Evolutionary conservation across 2,888 invertebrate species (phyloP), one percentile per base, ranked within the genome.

Genomic region (Phortica magna): DNA sequence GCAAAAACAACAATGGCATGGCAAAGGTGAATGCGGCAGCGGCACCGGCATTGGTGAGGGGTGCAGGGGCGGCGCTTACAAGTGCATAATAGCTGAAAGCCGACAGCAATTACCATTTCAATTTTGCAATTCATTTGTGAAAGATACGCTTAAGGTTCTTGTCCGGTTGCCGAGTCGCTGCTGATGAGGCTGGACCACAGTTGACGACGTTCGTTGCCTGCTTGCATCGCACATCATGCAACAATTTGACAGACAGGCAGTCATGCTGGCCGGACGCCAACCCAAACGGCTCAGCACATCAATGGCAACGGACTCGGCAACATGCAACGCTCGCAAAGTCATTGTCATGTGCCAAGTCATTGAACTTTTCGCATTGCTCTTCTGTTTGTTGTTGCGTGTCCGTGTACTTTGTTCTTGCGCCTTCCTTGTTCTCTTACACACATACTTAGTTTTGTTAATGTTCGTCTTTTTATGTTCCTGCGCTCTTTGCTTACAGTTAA

Each of bases 81-180:
- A 77, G 75, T 71, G 67, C 76, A 73, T 22, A 79, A 73, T 73
- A 76, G 77, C 76, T 77, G 74, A 78, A 76, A 76, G 80, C 80
- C 78, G 74, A 73, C 78, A 78, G 80, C 80, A 77, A 80, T 78
- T 78, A 78, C 73, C 80, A 80, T 78, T 80, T 78, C 80, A 78
- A 78, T 78, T 78, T 78, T 73, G 67, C 78, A 78, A 78, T 78
- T 78, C 76, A 75, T 78, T 78, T 78, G 68, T 78, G 75, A 78
- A 75, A 76, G 75, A 72, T 76, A 65, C 70, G 41, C 67, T n/a
- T 43, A 68, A 68, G 42, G 68, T 68, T 43, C 59, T n/a, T 65
- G 39, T 65, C n/a, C 68, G 4, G 17, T 19, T 59, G 59, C n/a
- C 17, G 17, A 19, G n/a, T n/a, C 70, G 68, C 75, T 48, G 12